These are phyloP conservation scores for Calosoma granatense DNA, from an alignment of 1,140 invertebrate genomes.

Conservation along the genomic window DNA sequence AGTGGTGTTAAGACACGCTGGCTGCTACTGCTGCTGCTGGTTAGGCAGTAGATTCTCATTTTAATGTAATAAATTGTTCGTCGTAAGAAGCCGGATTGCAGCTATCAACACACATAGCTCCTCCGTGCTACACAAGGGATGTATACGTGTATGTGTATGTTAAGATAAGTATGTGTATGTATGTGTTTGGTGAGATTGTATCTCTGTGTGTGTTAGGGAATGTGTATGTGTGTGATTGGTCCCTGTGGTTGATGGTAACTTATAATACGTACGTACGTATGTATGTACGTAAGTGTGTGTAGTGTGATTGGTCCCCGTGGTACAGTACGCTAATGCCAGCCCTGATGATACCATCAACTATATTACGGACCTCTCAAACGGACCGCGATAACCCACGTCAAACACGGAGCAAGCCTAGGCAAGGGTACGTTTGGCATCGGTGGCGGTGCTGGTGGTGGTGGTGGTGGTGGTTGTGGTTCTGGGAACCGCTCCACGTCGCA, in stretches of 20 bases:
- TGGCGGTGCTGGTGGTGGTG: not conserved
- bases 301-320: constrained; percentile 30
- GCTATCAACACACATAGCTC: not conserved
- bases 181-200: no score
- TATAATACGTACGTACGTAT: not conserved
- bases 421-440: no score
- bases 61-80: not conserved
- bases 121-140: no score
- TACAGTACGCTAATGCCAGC: constrained; percentile 30
- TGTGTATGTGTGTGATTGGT: no score
- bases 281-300: not conserved
- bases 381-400: constrained; percentile 23
- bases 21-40: no score
- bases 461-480: constrained; percentile 1
- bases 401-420: not conserved
- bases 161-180: no score
- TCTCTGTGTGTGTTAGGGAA: no score
- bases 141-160: no score
- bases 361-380: constrained; percentile 31
- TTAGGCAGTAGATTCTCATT: not conserved
- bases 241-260: no score
- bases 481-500: not conserved
- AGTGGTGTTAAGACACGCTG: no score
- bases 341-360: constrained; percentile 31
- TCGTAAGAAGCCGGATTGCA: not conserved